Evolutionary conservation across 2,113 vertebrate genomes (phyloP).

Genomic region (Ochotona princeps): DNA sequence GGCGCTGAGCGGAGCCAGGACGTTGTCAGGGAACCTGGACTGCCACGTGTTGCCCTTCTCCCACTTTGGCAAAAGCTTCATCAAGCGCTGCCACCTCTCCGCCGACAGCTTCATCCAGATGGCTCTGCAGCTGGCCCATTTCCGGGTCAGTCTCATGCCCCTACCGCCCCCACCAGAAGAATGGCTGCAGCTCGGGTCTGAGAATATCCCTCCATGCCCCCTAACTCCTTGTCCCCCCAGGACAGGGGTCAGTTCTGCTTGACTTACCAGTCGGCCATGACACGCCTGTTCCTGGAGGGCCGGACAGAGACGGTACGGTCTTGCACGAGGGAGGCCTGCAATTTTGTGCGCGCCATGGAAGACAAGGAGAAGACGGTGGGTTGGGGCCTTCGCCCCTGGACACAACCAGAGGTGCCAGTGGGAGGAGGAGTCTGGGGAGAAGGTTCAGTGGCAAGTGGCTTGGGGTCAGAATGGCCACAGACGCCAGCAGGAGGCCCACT

Average conservation of each 20-base stretch:
- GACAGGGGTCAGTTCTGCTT: conserved; percentile 89
- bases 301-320: conserved; percentile 93
- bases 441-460: neutral
- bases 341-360: conserved; percentile 89
- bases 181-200: neutral
- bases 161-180: no score
- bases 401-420: no score
- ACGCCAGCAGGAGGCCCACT: neutral
- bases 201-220: neutral
- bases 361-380: conserved; percentile 83
- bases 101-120: conserved; percentile 84
- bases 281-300: conserved; percentile 92
- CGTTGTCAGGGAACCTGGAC: conserved; percentile 78
- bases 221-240: conserved; percentile 79
- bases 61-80: conserved; percentile 83
- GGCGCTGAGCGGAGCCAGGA: conserved; percentile 79
- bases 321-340: conserved; percentile 88
- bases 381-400: neutral
- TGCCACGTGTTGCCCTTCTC: conserved; percentile 84
- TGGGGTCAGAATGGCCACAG: neutral
- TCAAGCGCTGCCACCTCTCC: conserved; percentile 80
- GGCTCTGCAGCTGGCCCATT: conserved; percentile 84
- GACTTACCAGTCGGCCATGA: conserved; percentile 93
- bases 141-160: conserved; percentile 77
- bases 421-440: neutral